Evolutionary conservation across 2,888 invertebrate genomes (phyloP).

Genomic region (Rhagonycha fulva): DNA sequence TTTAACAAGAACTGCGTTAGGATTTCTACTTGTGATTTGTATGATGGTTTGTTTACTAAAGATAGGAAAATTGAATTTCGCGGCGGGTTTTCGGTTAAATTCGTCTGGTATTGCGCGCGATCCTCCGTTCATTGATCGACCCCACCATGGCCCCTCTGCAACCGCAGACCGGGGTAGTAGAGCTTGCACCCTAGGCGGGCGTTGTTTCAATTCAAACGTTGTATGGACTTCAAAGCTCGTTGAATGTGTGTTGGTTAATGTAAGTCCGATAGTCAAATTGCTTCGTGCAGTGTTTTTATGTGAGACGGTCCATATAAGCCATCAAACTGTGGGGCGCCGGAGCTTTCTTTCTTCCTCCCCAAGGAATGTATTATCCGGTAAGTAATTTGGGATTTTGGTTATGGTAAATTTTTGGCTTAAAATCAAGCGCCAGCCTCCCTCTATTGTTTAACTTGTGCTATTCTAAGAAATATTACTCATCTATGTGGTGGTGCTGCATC

Average conservation of each 20-base stretch:
- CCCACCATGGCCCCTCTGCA: constrained; percentile 47
- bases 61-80: constrained; percentile 26
- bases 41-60: not conserved
- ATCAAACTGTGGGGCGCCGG: constrained; percentile 97
- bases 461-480: not conserved
- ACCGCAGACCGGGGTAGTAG: constrained; percentile 46
- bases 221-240: constrained; percentile 27
- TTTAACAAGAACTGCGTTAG: not conserved
- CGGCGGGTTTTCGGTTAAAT: constrained; percentile 26
- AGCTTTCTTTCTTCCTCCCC: constrained; percentile 94
- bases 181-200: constrained; percentile 49
- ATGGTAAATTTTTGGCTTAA: not conserved
- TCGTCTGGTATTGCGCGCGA: constrained; percentile 39
- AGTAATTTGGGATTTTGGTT: constrained; percentile 55
- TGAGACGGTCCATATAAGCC: constrained; percentile 69
- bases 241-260: constrained; percentile 28
- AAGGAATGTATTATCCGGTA: constrained; percentile 97
- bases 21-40: constrained; percentile 5
- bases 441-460: not conserved
- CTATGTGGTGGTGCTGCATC: not conserved
- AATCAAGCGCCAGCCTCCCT: not conserved
- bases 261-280: constrained; percentile 31
- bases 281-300: constrained; percentile 57
- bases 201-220: constrained; percentile 43
- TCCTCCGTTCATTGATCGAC: constrained; percentile 51